Conservation (phyloP, 2,113 vertebrate species). For the Vulpes vulpes region DNA sequence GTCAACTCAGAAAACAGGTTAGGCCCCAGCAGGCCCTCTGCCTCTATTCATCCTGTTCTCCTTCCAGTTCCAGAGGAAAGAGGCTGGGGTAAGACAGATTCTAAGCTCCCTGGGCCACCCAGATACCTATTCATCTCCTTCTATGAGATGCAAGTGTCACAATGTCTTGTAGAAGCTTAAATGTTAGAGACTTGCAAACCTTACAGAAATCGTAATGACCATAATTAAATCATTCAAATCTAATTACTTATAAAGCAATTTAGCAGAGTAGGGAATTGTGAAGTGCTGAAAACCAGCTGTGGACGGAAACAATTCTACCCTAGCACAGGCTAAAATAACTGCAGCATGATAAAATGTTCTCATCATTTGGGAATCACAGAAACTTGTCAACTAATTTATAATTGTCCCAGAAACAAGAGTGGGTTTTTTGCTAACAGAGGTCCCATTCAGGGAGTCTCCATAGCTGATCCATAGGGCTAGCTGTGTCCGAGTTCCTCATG, state of each 20-base stretch:
- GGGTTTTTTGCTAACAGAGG: not conserved
- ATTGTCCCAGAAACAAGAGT: constrained; percentile 46
- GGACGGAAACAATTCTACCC: constrained; percentile 31
- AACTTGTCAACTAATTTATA: constrained; percentile 58
- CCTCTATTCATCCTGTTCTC: not conserved
- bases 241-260: constrained; percentile 47
- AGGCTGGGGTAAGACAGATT: not conserved
- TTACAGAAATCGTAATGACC: not conserved
- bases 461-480: not conserved
- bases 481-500: not conserved
- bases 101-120: not conserved
- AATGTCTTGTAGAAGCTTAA: not conserved
- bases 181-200: not conserved
- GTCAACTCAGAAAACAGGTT: no score
- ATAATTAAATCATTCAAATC: constrained; percentile 57
- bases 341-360: constrained; percentile 3
- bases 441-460: not conserved
- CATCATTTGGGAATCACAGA: constrained; percentile 40
- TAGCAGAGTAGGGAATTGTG: not conserved
- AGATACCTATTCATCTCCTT: not conserved
- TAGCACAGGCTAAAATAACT: constrained; percentile 14
- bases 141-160: not conserved
- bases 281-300: constrained; percentile 37
- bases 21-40: not conserved
- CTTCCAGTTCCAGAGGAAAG: not conserved